phyloP scores from a whole-genome alignment of 2,797 vertebrate species.

The Spinus pinus region DNA sequence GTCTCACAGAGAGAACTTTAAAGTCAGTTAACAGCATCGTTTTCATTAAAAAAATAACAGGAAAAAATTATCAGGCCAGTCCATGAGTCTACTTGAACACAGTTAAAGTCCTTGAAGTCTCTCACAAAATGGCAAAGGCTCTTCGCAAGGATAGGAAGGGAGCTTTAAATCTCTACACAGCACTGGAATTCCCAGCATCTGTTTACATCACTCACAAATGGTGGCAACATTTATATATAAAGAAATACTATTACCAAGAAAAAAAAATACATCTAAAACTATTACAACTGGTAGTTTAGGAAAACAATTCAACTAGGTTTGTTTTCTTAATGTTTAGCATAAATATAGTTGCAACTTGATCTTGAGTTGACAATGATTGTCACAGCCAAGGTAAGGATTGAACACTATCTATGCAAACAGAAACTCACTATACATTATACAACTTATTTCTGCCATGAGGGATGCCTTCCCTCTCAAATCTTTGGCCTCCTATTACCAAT shows the following conservation, averaged over 20 bases:
- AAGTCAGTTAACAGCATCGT: not conserved
- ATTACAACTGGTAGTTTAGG: conserved; percentile 61
- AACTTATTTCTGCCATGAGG: conserved; percentile 64
- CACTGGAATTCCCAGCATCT: conserved; percentile 54
- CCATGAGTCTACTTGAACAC: conserved; percentile 29
- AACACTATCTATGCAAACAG: conserved; percentile 70
- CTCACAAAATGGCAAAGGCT: conserved; percentile 36
- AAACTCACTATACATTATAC: conserved; percentile 67
- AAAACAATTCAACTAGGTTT: conserved; percentile 68
- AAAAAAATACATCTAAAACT: conserved; percentile 62
- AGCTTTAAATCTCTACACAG: conserved; percentile 37
- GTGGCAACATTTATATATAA: conserved; percentile 58
- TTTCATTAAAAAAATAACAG: conserved; percentile 7
- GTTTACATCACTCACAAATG: conserved; percentile 42
- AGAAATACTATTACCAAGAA: conserved; percentile 27
- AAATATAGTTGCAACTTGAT: conserved; percentile 81
- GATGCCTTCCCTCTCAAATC: conserved; percentile 68
- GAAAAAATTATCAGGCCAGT: conserved; percentile 9
- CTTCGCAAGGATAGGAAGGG: conserved; percentile 34
- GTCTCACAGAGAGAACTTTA: not conserved
- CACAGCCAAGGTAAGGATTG: conserved; percentile 72
- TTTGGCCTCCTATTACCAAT: conserved; percentile 75
- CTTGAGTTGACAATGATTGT: conserved; percentile 81
- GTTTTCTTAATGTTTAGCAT: conserved; percentile 75
- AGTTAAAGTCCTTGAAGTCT: conserved; percentile 31